Evolutionary conservation across 2,888 invertebrate genomes (phyloP), one percentile per base, ranked within the genome.

Genomic region (Epistrophe eligans): DNA sequence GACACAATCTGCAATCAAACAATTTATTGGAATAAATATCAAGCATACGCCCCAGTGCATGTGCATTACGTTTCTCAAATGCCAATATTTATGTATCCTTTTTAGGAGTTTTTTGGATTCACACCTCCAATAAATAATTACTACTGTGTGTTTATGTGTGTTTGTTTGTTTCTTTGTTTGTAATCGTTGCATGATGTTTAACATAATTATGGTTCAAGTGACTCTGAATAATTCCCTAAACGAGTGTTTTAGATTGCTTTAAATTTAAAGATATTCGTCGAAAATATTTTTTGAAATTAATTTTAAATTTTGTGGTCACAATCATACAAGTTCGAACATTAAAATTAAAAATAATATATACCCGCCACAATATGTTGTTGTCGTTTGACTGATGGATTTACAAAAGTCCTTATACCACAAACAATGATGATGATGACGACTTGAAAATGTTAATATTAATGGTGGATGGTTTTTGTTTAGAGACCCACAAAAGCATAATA

Each of bases 21-120:
- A 77, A 67, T 80, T 77, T 43, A 77, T 80, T 84, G 80, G 48
- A 71, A 80, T 77, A 84, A 77, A 84, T 67, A 72, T 52, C 66
- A 76, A 77, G 58, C 76, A 77, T 77, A 80, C 76, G 66, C 76
- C 76, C 71, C 17, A 50, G 38, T 72, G 73, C 35, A 71, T 45
- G 19, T 77, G 71, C 77, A 82, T 71, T 71, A 66, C 79, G 71
- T 76, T 77, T 58, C 50, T 43, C 28, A 77, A 82, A 79, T 83
- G 52, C 55, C 77, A 79, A 55, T 24, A 32, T n/a, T n/a, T 32
- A 32, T 32, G 32, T 79, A 67, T 66, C 50, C 32, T 19, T 11
- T 35, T n/a, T 38, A 9, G 32, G 17, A 66, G 13, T 5, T 66
- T 66, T 19, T 35, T 50, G 9, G 32, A 3, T 50, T 4, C 11